Conservation (phyloP, 2,113 vertebrate species). For the Ageneiosus marmoratus region DNA sequence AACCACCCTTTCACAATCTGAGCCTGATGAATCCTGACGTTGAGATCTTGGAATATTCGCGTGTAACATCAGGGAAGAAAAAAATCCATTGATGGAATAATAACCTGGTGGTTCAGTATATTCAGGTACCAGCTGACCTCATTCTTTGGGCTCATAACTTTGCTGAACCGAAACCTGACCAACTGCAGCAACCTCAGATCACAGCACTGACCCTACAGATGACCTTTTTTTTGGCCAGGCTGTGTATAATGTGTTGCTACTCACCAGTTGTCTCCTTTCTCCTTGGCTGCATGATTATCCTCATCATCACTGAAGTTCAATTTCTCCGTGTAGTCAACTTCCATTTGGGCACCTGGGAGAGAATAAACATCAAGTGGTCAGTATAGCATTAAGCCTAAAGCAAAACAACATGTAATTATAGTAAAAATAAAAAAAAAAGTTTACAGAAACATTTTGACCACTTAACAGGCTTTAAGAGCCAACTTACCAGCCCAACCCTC, state of each 20-base stretch:
- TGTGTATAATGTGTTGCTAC: slow-evolving; percentile 38
- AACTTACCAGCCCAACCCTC: slow-evolving; percentile 96
- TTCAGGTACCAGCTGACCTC: too few species aligned
- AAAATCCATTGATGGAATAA: too few species aligned
- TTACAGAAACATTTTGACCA: neutral
- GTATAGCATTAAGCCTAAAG: neutral
- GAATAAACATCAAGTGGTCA: neutral
- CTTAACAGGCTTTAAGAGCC: neutral
- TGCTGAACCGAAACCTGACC: too few species aligned
- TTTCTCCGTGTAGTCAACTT: slow-evolving; percentile 98
- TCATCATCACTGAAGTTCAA: slow-evolving; percentile 98
- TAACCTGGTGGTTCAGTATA: too few species aligned
- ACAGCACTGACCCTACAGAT: too few species aligned
- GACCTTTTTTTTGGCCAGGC: too few species aligned
- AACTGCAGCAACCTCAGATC: too few species aligned
- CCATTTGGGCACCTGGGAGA: slow-evolving; percentile 90
- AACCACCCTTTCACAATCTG: too few species aligned
- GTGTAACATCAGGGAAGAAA: too few species aligned
- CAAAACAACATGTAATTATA: neutral
- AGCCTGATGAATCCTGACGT: too few species aligned
- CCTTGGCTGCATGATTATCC: slow-evolving; percentile 89
- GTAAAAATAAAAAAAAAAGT: neutral
- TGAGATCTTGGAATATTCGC: too few species aligned
- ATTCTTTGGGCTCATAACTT: too few species aligned
- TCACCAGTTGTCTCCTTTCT: slow-evolving; percentile 85